Percentiles rank a stretch among this genome's conserved stretches.
Evolutionary conservation across 92 coral and sea anemone species (phyloP).

Genomic region (Phenganax subtilis): DNA sequence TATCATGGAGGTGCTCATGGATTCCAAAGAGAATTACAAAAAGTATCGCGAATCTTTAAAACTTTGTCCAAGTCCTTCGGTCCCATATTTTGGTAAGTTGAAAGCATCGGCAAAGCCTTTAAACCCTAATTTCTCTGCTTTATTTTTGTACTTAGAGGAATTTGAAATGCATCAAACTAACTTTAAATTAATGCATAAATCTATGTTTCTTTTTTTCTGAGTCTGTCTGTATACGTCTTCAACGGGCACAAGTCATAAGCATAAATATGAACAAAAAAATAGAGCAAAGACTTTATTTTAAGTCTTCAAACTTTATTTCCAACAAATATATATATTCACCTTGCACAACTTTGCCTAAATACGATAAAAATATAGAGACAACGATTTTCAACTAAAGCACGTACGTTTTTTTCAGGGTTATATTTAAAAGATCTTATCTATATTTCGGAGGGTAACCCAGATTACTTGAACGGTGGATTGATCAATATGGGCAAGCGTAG

Average conservation of each 20-base stretch:
- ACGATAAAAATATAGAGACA: no score
- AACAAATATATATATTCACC: no score
- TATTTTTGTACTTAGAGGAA: not conserved
- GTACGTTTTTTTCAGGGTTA: conserved; percentile 53
- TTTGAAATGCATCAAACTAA: not conserved
- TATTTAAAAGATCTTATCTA: conserved; percentile 95
- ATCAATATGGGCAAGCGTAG: conserved; percentile 83
- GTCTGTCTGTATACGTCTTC: no score
- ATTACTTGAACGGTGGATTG: conserved; percentile 87
- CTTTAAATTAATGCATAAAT: no score
- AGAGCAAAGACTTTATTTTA: no score
- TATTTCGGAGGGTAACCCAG: conserved; percentile 94
- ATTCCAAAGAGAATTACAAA: conserved; percentile 88
- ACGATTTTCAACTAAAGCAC: no score
- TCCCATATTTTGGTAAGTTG: conserved; percentile 93
- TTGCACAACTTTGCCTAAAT: no score
- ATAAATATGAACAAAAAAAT: no score
- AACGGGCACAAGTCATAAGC: no score
- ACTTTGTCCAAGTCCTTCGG: conserved; percentile 90
- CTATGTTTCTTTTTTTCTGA: no score
- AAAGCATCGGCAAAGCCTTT: no score
- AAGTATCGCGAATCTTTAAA: conserved; percentile 76
- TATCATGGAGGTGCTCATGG: conserved; percentile 92
- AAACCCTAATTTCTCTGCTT: not conserved
- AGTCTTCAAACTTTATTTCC: no score